Conservation (phyloP, 1,140 invertebrate species). For the Matsumurasca onukii region DNA sequence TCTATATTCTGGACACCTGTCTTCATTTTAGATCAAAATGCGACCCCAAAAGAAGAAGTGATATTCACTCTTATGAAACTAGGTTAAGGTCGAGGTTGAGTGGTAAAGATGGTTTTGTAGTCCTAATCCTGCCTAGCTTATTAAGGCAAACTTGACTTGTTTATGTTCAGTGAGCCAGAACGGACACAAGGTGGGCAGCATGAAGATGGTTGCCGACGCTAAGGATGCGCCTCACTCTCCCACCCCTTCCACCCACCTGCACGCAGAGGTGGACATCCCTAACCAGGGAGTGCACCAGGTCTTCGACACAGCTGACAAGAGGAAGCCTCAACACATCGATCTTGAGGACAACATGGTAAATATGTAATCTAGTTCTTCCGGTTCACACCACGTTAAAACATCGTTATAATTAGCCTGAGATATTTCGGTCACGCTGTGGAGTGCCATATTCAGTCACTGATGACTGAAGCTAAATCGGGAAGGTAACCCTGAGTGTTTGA, state of each 20-base stretch:
- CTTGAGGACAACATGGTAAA: conserved; percentile 28
- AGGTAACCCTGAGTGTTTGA: background rate
- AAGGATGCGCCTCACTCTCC: conserved; percentile 17
- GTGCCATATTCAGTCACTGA: too few relatives aligned
- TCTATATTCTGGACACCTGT: too few relatives aligned
- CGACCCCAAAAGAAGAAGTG: too few relatives aligned
- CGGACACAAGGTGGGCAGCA: conserved; percentile 31
- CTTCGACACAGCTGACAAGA: conserved; percentile 22
- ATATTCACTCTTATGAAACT: too few relatives aligned
- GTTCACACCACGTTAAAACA: too few relatives aligned
- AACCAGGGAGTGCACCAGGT: conserved; percentile 32
- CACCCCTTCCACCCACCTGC: conserved; percentile 34
- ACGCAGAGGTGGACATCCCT: conserved; percentile 33
- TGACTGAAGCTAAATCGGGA: background rate
- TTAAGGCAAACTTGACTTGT: too few relatives aligned
- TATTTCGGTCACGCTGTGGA: too few relatives aligned
- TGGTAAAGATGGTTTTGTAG: too few relatives aligned
- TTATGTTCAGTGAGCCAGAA: conserved; percentile 38
- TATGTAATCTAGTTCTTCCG: background rate
- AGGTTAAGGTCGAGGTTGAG: too few relatives aligned
- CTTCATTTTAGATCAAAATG: too few relatives aligned
- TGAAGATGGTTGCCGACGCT: conserved; percentile 30
- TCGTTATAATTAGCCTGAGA: too few relatives aligned
- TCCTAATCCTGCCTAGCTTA: too few relatives aligned
- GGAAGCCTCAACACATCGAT: conserved; percentile 18